Evolutionary conservation across 2,113 vertebrate genomes (phyloP).

Genomic region (Apteryx mantelli): DNA sequence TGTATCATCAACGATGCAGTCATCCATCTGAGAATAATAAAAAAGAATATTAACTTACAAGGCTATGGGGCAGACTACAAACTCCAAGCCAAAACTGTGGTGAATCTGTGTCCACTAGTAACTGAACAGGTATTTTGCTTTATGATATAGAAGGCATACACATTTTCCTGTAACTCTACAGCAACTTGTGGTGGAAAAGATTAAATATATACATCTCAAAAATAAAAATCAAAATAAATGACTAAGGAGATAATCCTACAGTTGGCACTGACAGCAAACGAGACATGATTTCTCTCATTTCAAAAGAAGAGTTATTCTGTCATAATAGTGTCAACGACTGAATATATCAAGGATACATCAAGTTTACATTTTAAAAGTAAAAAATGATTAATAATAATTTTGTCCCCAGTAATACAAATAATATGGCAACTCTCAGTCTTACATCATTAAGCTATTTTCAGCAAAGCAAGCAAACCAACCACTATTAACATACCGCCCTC

Average conservation of each 20-base stretch:
- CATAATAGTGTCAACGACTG: not conserved
- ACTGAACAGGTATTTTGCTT: conserved; percentile 9
- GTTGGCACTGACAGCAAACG: not conserved
- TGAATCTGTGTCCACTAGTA: conserved; percentile 19
- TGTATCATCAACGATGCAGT: conserved; percentile 3
- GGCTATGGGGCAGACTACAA: not conserved
- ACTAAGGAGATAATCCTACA: not conserved
- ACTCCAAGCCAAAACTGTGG: not conserved
- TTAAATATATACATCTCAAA: not conserved
- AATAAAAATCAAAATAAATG: not conserved
- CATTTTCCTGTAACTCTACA: not conserved
- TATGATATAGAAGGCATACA: not conserved
- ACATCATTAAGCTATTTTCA: not conserved
- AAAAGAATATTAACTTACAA: conserved; percentile 28
- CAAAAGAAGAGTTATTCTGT: not conserved
- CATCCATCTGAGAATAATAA: conserved; percentile 12
- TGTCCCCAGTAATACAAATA: not conserved
- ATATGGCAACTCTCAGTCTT: not conserved
- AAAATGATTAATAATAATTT: not conserved
- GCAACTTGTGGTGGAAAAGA: not conserved
- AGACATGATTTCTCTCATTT: not conserved
- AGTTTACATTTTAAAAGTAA: not conserved
- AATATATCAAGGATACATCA: not conserved
- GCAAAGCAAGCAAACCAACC: not conserved
- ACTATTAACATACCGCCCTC: not conserved